These are phyloP conservation scores for Glossosoma conforme DNA, from an alignment of 1,140 invertebrate species.

Conservation along the genomic window DNA sequence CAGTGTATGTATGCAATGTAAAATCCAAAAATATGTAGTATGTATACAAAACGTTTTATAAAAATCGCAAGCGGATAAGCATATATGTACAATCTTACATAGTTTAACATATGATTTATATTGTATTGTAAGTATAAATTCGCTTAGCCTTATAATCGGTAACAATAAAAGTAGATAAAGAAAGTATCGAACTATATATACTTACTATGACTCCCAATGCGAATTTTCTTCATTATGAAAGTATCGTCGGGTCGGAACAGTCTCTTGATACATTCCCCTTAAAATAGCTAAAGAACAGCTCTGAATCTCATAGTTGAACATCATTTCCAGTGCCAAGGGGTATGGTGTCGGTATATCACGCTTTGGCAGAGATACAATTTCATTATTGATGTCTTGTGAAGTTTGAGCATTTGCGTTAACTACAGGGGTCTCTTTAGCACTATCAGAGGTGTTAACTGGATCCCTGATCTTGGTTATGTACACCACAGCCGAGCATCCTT, in stretches of 20 bases:
- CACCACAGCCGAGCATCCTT: slow-evolving; percentile 79
- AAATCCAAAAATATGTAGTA: too few relatives aligned
- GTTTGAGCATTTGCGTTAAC: too few relatives aligned
- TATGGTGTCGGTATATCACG: slow-evolving; percentile 37
- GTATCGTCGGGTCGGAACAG: slow-evolving; percentile 62
- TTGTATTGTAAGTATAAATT: too few relatives aligned
- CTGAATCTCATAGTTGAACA: slow-evolving; percentile 87
- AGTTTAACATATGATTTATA: too few relatives aligned
- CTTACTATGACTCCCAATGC: slow-evolving; percentile 51
- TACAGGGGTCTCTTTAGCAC: not conserved
- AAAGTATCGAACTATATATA: not conserved
- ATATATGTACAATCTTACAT: too few relatives aligned
- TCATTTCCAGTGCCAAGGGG: slow-evolving; percentile 81
- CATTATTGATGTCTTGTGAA: too few relatives aligned
- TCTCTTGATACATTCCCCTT: slow-evolving; percentile 75
- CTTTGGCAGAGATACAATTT: too few relatives aligned
- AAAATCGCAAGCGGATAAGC: too few relatives aligned
- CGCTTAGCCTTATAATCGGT: too few relatives aligned
- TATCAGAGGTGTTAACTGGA: not conserved
- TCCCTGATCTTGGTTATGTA: slow-evolving; percentile 60
- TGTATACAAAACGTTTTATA: too few relatives aligned
- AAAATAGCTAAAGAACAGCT: slow-evolving; percentile 75
- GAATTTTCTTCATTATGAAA: slow-evolving; percentile 50
- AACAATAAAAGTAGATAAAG: not conserved
- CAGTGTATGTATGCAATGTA: too few relatives aligned